Percentiles rank a stretch among this genome's conserved stretches.
Evolutionary conservation across 1,140 invertebrate species (phyloP).

Genomic region (Calosoma granatense): DNA sequence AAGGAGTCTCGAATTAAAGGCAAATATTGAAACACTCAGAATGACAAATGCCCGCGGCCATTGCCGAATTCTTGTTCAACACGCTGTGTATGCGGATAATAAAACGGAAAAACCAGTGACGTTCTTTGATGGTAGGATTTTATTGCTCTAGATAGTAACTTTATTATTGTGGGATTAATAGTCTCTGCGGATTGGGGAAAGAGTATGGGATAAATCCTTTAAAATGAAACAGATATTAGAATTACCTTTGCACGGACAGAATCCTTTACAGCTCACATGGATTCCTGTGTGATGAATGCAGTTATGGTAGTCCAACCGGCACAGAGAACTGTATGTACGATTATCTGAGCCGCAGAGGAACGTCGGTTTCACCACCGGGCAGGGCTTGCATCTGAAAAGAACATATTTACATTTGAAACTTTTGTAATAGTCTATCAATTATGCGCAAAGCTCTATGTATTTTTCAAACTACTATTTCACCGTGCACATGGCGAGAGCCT

Average conservation of each 20-base stretch:
- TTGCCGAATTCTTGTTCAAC: not conserved
- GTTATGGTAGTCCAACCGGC: conserved; percentile 83
- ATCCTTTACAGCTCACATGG: conserved; percentile 72
- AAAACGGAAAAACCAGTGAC: not conserved
- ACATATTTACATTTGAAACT: conserved; percentile 16
- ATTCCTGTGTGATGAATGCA: conserved; percentile 74
- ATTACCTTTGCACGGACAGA: conserved; percentile 78
- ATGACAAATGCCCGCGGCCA: not conserved
- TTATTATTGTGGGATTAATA: too few relatives aligned
- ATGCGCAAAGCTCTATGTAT: too few relatives aligned
- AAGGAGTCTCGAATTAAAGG: not conserved
- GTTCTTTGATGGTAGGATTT: too few relatives aligned
- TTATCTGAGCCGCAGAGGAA: conserved; percentile 87
- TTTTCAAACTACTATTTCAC: too few relatives aligned
- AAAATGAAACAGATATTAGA: conserved; percentile 4
- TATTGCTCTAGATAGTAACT: too few relatives aligned
- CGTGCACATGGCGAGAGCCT: not conserved
- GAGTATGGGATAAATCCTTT: too few relatives aligned
- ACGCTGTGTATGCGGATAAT: not conserved
- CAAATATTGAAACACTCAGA: not conserved
- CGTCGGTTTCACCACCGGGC: conserved; percentile 64
- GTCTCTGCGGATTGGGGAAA: too few relatives aligned
- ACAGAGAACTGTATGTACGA: conserved; percentile 83
- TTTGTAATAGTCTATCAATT: too few relatives aligned
- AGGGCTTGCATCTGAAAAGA: conserved; percentile 60